These are phyloP conservation scores for Antheraea pernyi DNA, from an alignment of 1,140 invertebrate species.

Conservation along the genomic window DNA sequence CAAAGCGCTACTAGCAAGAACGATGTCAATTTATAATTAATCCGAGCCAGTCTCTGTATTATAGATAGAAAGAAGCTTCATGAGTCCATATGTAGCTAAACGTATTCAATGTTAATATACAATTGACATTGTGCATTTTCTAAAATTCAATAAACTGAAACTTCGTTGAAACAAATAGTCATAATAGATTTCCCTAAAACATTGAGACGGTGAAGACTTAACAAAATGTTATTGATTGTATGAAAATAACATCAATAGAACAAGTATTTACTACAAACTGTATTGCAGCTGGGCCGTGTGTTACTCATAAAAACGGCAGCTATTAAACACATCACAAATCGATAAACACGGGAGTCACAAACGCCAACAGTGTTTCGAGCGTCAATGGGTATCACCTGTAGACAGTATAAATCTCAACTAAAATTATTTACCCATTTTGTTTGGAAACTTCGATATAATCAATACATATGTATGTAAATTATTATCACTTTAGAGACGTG, in stretches of 20 bases:
- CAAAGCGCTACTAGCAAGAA: neutral
- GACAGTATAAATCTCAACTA: too few relatives aligned
- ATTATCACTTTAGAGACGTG: too few relatives aligned
- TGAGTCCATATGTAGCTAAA: neutral
- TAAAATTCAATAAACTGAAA: neutral
- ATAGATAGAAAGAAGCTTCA: too few relatives aligned
- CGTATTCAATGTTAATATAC: neutral
- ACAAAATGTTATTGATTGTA: neutral
- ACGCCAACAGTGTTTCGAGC: neutral
- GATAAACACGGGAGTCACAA: neutral
- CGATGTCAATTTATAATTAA: too few relatives aligned
- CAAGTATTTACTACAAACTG: neutral
- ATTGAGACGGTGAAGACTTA: neutral
- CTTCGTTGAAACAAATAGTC: neutral
- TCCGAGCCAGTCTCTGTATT: too few relatives aligned
- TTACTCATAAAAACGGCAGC: neutral
- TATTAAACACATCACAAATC: neutral
- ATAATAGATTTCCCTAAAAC: neutral
- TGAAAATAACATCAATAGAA: neutral
- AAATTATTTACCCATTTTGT: too few relatives aligned
- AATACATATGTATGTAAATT: too few relatives aligned
- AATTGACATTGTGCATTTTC: neutral
- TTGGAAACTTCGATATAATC: too few relatives aligned
- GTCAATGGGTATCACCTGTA: too few relatives aligned
- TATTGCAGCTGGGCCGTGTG: neutral